phyloP scores from a whole-genome alignment of 2,113 vertebrate genomes.

The Elephantulus edwardii region DNA sequence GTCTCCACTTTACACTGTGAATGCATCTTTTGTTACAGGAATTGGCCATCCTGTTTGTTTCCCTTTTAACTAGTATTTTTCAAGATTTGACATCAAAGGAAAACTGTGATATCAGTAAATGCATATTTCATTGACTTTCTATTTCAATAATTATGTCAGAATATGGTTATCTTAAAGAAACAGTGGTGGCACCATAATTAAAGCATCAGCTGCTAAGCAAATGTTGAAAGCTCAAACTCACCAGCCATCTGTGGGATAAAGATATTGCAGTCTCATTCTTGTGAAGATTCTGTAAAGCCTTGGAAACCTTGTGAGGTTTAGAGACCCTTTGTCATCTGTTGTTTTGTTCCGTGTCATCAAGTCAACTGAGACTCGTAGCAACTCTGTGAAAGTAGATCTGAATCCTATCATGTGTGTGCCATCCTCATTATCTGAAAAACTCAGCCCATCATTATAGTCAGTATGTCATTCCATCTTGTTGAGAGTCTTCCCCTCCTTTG shows the following conservation, averaged over 20 bases:
- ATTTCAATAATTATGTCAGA: constrained; percentile 20
- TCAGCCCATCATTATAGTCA: no score
- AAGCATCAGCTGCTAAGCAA: neutral
- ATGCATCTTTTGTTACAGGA: neutral
- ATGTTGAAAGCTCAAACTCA: neutral
- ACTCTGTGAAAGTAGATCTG: no score
- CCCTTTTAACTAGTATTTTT: neutral
- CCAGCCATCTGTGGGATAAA: neutral
- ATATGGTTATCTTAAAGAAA: neutral
- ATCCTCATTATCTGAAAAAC: no score
- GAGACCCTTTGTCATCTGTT: no score
- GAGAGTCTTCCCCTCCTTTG: no score
- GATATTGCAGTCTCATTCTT: neutral
- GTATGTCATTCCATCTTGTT: no score
- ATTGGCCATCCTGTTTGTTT: neutral
- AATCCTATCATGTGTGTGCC: no score
- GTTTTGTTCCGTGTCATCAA: no score
- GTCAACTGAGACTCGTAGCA: no score
- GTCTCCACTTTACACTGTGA: neutral
- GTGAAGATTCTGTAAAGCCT: no score
- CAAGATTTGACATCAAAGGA: constrained; percentile 13
- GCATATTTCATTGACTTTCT: neutral
- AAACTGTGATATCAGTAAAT: neutral
- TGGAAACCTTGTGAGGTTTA: no score
- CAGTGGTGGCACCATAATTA: neutral